Evolutionary conservation across 2,888 invertebrate species (phyloP), one percentile per base, ranked within the genome.

Genomic region (Taenaris catops): DNA sequence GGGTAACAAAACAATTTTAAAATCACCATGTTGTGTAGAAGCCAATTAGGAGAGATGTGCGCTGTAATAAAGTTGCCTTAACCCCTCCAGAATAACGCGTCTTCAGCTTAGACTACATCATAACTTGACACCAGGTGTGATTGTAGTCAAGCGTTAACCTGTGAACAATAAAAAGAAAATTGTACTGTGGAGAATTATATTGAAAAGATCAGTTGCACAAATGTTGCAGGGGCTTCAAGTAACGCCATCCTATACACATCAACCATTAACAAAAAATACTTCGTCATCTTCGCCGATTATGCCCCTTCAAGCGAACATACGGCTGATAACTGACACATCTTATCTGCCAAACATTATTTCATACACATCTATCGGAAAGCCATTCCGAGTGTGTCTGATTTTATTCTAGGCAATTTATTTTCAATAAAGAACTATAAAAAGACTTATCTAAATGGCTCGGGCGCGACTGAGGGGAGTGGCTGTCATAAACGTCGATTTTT

Each of bases 401-500:
- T 83, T 81, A 86, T 86, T 86, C 86, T 84, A 75, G 74, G 86
- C 86, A 86, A 86, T 86, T 86, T 86, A 86, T 83, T 86, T 86
- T 86, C 86, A 86, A 86, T 86, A 86, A 86, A 84, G 86, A 84
- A 84, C 86, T 86, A 86, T 86, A 86, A 86, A 86, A 83, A 78
- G 83, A 83, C 83, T 86, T 86, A 86, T 86, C 86, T 86, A 80
- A 84, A 84, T 83, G 74, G 86, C 63, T 74, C 63, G 65, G 63
- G 60, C 63, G 62, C 68, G 65, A 71, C 63, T 64, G 56, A 71
- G 75, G 84, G 80, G 81, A 61, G 69, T 60, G 60, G 50, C 61
- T 64, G 70, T 72, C 81, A 75, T 80, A 79, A 80, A 81, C 63
- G 72, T 74, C 74, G 68, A 70, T 63, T 68, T 72, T 69, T 80